Conservation (phyloP, 2,888 invertebrate genomes). For the Xylota segnis region DNA sequence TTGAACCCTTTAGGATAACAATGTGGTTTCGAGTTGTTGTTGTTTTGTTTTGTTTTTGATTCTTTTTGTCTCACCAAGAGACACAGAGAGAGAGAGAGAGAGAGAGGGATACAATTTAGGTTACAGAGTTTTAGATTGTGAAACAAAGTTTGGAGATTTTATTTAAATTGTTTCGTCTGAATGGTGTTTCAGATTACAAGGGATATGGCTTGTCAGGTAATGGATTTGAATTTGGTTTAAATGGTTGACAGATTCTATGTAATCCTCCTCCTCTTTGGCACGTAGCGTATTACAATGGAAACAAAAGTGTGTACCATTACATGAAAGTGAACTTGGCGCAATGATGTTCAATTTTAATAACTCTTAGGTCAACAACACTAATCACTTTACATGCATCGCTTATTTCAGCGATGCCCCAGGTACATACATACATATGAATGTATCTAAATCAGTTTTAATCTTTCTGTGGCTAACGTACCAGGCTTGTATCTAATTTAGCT, state of each 20-base stretch:
- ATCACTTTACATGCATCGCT: constrained; percentile 72
- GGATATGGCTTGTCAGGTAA: neutral
- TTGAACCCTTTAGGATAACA: constrained; percentile 58
- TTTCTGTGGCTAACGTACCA: constrained; percentile 28
- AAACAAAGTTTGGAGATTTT: constrained; percentile 37
- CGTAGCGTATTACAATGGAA: neutral
- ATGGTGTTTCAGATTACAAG: neutral
- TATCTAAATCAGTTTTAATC: constrained; percentile 63
- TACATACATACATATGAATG: too few species aligned
- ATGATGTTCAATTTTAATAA: constrained; percentile 50
- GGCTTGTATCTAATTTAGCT: neutral
- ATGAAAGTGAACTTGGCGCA: constrained; percentile 15
- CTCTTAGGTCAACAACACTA: constrained; percentile 73
- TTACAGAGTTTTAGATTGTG: constrained; percentile 25
- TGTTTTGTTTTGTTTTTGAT: constrained; percentile 3
- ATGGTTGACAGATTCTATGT: too few species aligned
- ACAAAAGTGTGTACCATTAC: constrained; percentile 7
- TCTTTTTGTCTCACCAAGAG: too few species aligned
- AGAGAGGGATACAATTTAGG: constrained; percentile 8
- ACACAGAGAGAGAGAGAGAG: neutral
- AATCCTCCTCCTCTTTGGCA: too few species aligned
- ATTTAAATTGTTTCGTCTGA: constrained; percentile 35
- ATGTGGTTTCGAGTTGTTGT: constrained; percentile 58
- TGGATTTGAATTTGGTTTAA: too few species aligned
- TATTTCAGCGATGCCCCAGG: constrained; percentile 58